phyloP scores from a whole-genome alignment of 2,888 invertebrate genomes.

The Galerucella pusilla region DNA sequence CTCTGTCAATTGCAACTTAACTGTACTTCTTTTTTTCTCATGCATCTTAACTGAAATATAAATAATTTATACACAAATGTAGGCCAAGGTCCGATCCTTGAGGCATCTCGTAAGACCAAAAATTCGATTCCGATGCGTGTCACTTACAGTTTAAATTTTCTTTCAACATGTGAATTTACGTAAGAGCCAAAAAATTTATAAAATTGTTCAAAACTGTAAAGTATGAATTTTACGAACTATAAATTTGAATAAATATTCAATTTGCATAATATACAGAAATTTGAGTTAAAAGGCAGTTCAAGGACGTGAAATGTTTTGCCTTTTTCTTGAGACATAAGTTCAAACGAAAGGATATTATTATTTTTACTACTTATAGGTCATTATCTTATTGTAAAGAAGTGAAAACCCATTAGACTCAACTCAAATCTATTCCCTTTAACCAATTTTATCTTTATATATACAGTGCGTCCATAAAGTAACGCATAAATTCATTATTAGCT shows the following conservation, averaged over 20 bases:
- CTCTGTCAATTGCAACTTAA: not conserved
- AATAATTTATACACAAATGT: not conserved
- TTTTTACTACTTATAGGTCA: not conserved
- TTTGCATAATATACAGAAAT: no score
- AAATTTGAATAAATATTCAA: no score
- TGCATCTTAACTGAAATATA: not conserved
- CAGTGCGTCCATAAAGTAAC: no score
- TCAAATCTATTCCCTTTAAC: conserved; percentile 1
- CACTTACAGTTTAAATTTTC: not conserved
- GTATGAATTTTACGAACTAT: no score
- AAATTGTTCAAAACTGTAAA: no score
- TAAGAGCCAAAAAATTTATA: no score
- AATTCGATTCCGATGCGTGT: not conserved
- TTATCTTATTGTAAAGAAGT: not conserved
- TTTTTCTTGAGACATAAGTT: no score
- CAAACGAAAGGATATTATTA: no score
- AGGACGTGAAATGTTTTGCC: no score
- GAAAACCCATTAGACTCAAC: not conserved
- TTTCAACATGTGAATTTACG: no score
- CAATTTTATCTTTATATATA: conserved; percentile 1
- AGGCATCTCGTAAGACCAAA: not conserved
- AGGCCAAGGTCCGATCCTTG: not conserved
- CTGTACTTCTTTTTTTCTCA: not conserved
- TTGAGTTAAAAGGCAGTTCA: no score
- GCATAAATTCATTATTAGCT: no score